Evolutionary conservation across 1,140 invertebrate species (phyloP).

Genomic region (Drosophila teissieri): DNA sequence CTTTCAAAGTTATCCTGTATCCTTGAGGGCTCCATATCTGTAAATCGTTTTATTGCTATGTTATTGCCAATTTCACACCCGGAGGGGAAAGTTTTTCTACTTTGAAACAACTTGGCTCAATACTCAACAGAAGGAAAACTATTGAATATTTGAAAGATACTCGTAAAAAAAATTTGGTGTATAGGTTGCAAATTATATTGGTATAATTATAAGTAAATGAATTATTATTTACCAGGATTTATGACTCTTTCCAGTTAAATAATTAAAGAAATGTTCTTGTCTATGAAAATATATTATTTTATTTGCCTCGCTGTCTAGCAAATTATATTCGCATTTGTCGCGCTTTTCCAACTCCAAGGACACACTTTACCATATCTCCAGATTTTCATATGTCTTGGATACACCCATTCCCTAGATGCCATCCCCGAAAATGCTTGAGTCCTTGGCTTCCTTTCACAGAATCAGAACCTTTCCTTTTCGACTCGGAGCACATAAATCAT

Average conservation of each 20-base stretch:
- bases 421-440: slow-evolving; percentile 16
- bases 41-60: slow-evolving; percentile 59
- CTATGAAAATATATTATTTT: background rate
- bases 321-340: slow-evolving; percentile 70
- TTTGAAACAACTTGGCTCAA: slow-evolving; percentile 32
- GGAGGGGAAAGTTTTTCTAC: slow-evolving; percentile 40
- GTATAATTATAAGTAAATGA: slow-evolving; percentile 8
- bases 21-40: slow-evolving; percentile 44
- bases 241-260: slow-evolving; percentile 21
- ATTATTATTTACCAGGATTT: slow-evolving; percentile 42
- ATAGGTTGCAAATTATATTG: background rate
- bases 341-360: slow-evolving; percentile 52
- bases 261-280: slow-evolving; percentile 22
- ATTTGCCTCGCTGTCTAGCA: slow-evolving; percentile 15
- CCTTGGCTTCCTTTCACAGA: slow-evolving; percentile 29
- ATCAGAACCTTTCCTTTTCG: slow-evolving; percentile 44
- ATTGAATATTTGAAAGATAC: background rate
- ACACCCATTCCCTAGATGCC: background rate
- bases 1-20: background rate
- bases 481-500: slow-evolving; percentile 60
- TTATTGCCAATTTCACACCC: slow-evolving; percentile 60
- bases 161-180: background rate
- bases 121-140: slow-evolving; percentile 6
- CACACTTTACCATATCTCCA: slow-evolving; percentile 55
- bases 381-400: slow-evolving; percentile 46